phyloP scores from a whole-genome alignment of 2,797 vertebrate species.

The Threskiornis aethiopicus region DNA sequence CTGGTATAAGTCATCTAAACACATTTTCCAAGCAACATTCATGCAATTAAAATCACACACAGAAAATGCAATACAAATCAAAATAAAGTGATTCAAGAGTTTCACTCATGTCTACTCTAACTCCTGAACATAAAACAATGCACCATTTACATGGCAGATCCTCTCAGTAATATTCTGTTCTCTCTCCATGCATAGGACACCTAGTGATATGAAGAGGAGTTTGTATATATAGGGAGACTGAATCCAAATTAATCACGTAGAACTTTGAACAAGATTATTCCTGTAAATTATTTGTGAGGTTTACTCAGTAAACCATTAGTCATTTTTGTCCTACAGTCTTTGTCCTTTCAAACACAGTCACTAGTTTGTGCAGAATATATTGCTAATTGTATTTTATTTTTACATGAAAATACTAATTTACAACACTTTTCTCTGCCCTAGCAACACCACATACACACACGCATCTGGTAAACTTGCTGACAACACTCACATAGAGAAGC shows the following conservation, averaged over 20 bases:
- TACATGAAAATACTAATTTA: neutral
- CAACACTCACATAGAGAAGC: neutral
- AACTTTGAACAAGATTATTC: neutral
- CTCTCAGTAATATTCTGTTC: neutral
- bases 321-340: neutral
- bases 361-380: neutral
- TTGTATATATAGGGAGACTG: neutral
- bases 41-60: neutral
- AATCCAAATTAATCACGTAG: neutral
- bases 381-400: neutral
- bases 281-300: neutral
- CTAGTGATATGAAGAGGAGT: neutral
- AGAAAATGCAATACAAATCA: accelerated
- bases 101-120: neutral
- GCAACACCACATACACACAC: neutral
- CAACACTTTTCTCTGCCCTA: neutral
- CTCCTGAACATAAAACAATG: neutral
- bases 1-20: neutral
- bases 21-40: neutral
- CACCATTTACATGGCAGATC: neutral
- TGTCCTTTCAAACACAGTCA: neutral
- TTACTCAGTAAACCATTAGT: neutral
- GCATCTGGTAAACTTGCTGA: neutral
- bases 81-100: neutral
- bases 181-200: neutral